phyloP scores from a whole-genome alignment of 2,888 invertebrate species.

The Drosophila koepferae region DNA sequence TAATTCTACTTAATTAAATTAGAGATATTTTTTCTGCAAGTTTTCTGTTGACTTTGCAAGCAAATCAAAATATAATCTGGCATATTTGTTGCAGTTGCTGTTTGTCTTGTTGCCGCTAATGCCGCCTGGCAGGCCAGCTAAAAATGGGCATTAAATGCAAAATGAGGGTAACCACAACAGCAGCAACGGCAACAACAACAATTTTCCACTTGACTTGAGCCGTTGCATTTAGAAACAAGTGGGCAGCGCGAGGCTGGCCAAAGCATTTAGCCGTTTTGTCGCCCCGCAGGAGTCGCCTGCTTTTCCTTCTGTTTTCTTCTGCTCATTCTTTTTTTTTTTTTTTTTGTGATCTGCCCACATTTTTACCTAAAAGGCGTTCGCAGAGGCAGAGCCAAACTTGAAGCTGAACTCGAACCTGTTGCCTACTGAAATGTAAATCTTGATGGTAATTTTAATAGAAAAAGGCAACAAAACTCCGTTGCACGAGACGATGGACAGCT shows the following conservation, averaged over 20 bases:
- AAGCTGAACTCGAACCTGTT: conserved; percentile 68
- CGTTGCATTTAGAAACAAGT: conserved; percentile 59
- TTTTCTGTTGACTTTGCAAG: background rate
- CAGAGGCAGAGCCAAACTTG: conserved; percentile 24
- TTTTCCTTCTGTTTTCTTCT: conserved; percentile 1
- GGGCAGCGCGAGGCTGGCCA: conserved; percentile 58
- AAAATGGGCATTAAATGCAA: conserved; percentile 79
- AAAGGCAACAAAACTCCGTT: conserved; percentile 56
- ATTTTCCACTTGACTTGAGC: conserved; percentile 84
- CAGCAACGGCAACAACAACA: conserved; percentile 44
- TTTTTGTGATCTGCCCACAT: conserved; percentile 63
- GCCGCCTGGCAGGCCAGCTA: conserved; percentile 60
- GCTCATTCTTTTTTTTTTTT: conserved; percentile 11
- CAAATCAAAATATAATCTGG: conserved; percentile 33
- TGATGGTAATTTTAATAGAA: conserved; percentile 83
- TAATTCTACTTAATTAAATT: background rate
- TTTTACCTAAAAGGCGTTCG: conserved; percentile 69
- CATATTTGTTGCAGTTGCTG: conserved; percentile 36
- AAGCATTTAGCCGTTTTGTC: conserved; percentile 59
- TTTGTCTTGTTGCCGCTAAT: conserved; percentile 48
- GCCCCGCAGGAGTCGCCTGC: conserved; percentile 34
- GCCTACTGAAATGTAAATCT: conserved; percentile 82
- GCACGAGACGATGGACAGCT: conserved; percentile 18
- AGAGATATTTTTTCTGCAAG: too few relatives aligned
- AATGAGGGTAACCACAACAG: conserved; percentile 74